Evolutionary conservation across 2,113 vertebrate species (phyloP), one percentile per base, ranked within the genome.

Genomic region (Rhabdomys dilectus): DNA sequence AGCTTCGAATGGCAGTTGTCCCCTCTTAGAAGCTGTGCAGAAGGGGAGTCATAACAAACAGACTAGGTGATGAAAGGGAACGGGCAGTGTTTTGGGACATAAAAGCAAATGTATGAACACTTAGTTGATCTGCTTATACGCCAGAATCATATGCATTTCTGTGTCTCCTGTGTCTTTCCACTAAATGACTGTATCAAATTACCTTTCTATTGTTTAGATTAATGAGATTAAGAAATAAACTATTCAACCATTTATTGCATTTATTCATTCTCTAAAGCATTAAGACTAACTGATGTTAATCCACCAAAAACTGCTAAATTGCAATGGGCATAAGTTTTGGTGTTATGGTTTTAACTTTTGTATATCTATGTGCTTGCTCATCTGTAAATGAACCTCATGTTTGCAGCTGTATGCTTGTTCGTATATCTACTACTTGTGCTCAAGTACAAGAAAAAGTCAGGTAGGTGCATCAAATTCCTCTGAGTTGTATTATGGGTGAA

Each of bases 41-140:
- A 92, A 53, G 75, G 13, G 22, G 29, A 77, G 36, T 85, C 72
- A 60, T 31, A 88, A 97, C 85, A 66, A 91, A 58, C 39, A 51
- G 51, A 39, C n/a, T 91, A 70, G 48, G 34, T 73, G 17, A 64
- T n/a, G 9, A 87, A 91, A n/a, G 93, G 34, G 34, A 86, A 58
- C 4, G 58, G 3, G 16, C 1, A 72, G 7, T 24, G 22, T 1
- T 72, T 1, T 84, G 84, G 29, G 70, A 78, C 22, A 68, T 60
- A 34, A 11, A 72, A 51, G 26, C 16, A 6, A 86, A 51, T 42
- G 11, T 82, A 39, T 56, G 31, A n/a, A 29, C 26, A 85, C 89
- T 89, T n/a, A 66, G 7, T 22, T 36, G 4, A 75, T 7, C 36
- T 60, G 2, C 78, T 93, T 88, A 19, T 12, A 92, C 36, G 58